Base-by-base conservation (phyloP, 2,888 invertebrate species). In the Seladonia tumulorum region DNA sequence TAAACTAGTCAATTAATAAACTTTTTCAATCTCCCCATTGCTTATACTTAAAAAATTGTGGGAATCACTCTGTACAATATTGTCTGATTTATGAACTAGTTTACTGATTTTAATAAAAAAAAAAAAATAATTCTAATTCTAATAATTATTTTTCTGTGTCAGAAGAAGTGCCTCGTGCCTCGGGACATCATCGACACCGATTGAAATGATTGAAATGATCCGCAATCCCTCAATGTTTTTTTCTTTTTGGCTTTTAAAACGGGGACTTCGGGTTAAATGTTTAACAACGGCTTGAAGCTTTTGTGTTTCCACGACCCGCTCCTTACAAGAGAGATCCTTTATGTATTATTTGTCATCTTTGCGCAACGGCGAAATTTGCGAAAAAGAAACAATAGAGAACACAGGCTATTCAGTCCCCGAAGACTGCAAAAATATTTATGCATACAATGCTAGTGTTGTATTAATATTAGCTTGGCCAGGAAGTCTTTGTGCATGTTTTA, bases 161-260 rank as follows among this genome's bases (percentile, higher is more conserved):
- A n/a, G 47, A 60, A 63, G 22, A 42, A 7, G 29, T 45, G n/a
- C 85, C 78, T 85, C 84, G 85, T 85, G 72, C 76, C 85, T 85
- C 85, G 72, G 47, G 16, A 45, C 29, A 45, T 57, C 39, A 39
- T 72, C 76, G 66, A 10, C 60, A 22, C 39, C 60, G 49, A 57
- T 75, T 75, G 79, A 16, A 57, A 79, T 42, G 16, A 68, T n/a
- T 25, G 14, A 47, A 47, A 47, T 4, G 22, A 57, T 35, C 70
- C 45, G 18, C 39, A 57, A 22, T 18, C 53, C 57, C n/a, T 57
- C 12, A 4, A n/a, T 39, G 16, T 2, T 25, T 25, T 25, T 16
- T 7, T 12, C 5, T 29, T 42, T 66, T 45, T 10, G 3, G 35
- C 35, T 18, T 10, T 72, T 80, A 35, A 3, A 66, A 8, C 66